Conservation (phyloP, 2,797 vertebrate genomes). For the Triplophysa bombifrons region DNA sequence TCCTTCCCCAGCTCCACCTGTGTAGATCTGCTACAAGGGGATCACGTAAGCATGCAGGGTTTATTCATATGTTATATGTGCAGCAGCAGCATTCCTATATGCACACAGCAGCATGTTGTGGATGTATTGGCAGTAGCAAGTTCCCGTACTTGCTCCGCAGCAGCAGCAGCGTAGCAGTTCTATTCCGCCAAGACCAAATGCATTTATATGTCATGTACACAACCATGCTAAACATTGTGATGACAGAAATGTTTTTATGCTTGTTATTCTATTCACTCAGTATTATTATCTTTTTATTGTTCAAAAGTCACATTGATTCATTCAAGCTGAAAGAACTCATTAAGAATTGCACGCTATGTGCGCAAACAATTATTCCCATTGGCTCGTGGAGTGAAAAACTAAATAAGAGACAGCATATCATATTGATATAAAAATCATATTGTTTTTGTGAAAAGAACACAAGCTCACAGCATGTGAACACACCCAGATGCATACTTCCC, state of each 20-base stretch:
- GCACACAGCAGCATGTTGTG: too few species aligned
- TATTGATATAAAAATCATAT: slow-evolving; percentile 47
- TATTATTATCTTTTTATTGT: not conserved
- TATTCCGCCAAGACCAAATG: too few species aligned
- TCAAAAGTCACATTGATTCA: not conserved
- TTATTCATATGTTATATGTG: too few species aligned
- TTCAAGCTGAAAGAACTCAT: slow-evolving; percentile 7
- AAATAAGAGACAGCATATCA: slow-evolving; percentile 40
- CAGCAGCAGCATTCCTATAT: too few species aligned
- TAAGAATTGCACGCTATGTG: slow-evolving; percentile 5
- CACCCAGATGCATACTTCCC: slow-evolving; percentile 7
- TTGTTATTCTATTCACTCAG: not conserved
- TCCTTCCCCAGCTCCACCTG: too few species aligned
- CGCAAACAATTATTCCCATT: slow-evolving; percentile 55
- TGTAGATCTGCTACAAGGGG: too few species aligned
- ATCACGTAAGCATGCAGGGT: too few species aligned
- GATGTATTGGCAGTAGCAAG: too few species aligned
- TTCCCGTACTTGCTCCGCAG: too few species aligned
- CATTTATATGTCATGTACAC: too few species aligned
- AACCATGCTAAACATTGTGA: too few species aligned
- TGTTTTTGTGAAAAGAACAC: slow-evolving; percentile 32
- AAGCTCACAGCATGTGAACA: slow-evolving; percentile 16
- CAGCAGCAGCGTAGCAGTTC: too few species aligned
- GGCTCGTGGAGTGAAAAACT: slow-evolving; percentile 26
- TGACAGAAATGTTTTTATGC: not conserved